Base-by-base conservation (phyloP, 2,113 vertebrate genomes). In the Saguinus imperator region DNA sequence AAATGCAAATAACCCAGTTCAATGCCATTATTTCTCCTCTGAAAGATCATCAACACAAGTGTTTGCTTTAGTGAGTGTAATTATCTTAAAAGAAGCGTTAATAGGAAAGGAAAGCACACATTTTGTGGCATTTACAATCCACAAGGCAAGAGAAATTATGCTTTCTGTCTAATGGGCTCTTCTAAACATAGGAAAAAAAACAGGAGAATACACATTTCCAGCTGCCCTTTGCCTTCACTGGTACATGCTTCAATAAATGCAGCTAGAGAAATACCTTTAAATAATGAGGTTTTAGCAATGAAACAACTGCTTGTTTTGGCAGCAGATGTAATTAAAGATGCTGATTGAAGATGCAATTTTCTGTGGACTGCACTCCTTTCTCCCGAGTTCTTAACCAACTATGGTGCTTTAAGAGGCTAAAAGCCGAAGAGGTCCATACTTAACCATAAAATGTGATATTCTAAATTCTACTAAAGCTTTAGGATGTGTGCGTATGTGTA, bases 1-100 rank as follows among this genome's bases (percentile, higher is more conserved):
- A 96, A 68, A 86, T 68, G 75, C 64, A 81, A 96, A 95, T 37
- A 96, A 64, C 70, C 40, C 43, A 89, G 10, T 43, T 93, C 64
- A 58, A 27, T 50, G 21, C 3, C 58, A 91, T 93, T 91, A 95
- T 89, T 96, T 98, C 89, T 96, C 14, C 48, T 70, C 10, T 95
- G 20, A 75, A 96, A 27, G 76, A 92, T 17, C 2, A 55, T 52
- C 20, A 94, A 37, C 48, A 55, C 27, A 57, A 70, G 23, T 80
- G 7, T 29, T 6, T 93, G 37, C 57, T 94, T 10, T 80, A 52
- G 52, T 57, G 82, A 96, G 64, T 16, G 3, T 12, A 96, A 97
- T 88, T 87, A 43, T 94, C 88, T 18, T 3, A 89, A 80, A 68
- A 2, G 89, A 97, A 92, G 68, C 81, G 96, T 64, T 16, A 11